Percentiles rank a stretch among this genome's conserved stretches.
Evolutionary conservation across 2,888 invertebrate genomes (phyloP).

Genomic region (Caenorhabditis uteleia): DNA sequence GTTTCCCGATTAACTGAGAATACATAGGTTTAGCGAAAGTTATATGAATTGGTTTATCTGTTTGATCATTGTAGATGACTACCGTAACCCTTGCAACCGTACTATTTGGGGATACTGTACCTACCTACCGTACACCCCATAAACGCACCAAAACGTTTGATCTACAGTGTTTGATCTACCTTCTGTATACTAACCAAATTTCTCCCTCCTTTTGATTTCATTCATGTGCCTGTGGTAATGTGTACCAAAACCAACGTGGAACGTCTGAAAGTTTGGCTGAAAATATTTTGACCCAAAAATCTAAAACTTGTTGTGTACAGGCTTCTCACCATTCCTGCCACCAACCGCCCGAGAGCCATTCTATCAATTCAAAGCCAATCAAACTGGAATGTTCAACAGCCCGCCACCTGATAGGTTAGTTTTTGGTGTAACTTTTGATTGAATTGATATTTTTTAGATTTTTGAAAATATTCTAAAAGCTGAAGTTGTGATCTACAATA

Average conservation of each 20-base stretch:
- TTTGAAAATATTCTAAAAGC: background rate
- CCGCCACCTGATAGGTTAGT: slow-evolving; percentile 56
- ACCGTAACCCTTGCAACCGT: too few species aligned
- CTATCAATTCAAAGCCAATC: slow-evolving; percentile 66
- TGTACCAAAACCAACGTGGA: slow-evolving; percentile 19
- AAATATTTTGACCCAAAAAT: background rate
- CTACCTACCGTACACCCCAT: too few species aligned
- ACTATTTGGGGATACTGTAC: too few species aligned
- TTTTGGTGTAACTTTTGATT: too few species aligned
- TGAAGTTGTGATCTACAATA: too few species aligned
- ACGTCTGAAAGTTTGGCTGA: slow-evolving; percentile 1
- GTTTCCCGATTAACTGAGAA: too few species aligned
- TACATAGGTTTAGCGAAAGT: too few species aligned
- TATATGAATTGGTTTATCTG: too few species aligned
- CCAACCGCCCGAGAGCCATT: slow-evolving; percentile 56
- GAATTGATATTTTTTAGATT: background rate
- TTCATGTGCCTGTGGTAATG: slow-evolving; percentile 10
- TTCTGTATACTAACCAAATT: too few species aligned
- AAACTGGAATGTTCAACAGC: slow-evolving; percentile 63
- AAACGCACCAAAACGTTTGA: too few species aligned
- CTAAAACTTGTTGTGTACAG: slow-evolving; percentile 20
- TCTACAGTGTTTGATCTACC: too few species aligned
- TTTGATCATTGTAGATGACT: too few species aligned
- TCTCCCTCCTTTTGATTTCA: background rate
- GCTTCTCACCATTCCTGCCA: slow-evolving; percentile 63